Conservation (phyloP, 2,113 vertebrate genomes). For the Trogon melanurus region DNA sequence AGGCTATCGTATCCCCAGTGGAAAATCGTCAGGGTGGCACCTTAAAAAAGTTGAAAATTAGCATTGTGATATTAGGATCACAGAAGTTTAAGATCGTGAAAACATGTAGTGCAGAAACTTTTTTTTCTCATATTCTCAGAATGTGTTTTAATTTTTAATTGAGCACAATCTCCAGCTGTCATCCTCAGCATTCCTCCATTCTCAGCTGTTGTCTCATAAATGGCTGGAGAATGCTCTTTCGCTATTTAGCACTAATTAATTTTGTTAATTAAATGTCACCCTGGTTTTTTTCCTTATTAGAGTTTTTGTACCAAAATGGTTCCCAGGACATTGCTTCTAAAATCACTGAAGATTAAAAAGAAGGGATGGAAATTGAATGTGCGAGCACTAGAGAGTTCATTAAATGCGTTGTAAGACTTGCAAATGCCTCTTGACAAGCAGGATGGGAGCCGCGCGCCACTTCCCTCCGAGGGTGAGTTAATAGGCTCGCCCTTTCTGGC, state of each 20-base stretch:
- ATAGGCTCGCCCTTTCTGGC: constrained; percentile 8
- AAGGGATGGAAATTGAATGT: constrained; percentile 57
- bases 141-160: constrained; percentile 52
- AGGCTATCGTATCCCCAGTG: not conserved
- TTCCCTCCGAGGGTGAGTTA: constrained; percentile 20
- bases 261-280: constrained; percentile 73
- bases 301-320: constrained; percentile 58
- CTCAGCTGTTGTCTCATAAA: constrained; percentile 58
- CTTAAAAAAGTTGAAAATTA: not conserved
- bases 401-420: constrained; percentile 9
- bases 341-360: constrained; percentile 64
- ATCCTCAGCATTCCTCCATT: constrained; percentile 34
- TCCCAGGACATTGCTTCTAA: constrained; percentile 52
- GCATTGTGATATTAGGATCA: not conserved
- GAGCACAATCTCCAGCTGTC: constrained; percentile 57
- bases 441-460: not conserved
- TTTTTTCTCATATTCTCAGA: not conserved
- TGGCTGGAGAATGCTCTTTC: constrained; percentile 54
- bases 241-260: constrained; percentile 67
- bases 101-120: not conserved
- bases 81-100: not conserved
- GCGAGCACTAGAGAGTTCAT: constrained; percentile 59
- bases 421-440: constrained; percentile 54
- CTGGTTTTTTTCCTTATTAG: constrained; percentile 58
- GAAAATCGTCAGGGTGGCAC: not conserved